Evolutionary conservation across 2,888 invertebrate genomes (phyloP).

Genomic region (Drosophila mimetica): DNA sequence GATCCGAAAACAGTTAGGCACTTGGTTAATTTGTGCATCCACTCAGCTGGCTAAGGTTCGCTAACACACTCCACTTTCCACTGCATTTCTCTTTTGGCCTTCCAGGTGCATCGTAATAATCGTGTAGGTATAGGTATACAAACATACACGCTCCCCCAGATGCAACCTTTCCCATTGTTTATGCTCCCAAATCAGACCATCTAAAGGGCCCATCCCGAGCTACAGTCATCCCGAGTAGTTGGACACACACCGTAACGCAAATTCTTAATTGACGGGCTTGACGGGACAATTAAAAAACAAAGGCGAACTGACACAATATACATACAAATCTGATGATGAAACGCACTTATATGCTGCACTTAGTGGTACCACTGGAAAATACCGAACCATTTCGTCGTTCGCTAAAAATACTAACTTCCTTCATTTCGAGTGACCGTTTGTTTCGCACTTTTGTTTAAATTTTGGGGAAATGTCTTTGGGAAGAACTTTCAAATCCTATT

Average conservation of each 20-base stretch:
- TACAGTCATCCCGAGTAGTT: slow-evolving; percentile 4
- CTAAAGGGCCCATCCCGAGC: slow-evolving; percentile 7
- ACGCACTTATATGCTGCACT: slow-evolving; percentile 40
- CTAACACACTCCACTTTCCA: slow-evolving; percentile 42
- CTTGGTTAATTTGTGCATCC: slow-evolving; percentile 1
- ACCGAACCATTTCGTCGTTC: background rate
- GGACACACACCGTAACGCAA: slow-evolving; percentile 43
- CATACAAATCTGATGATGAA: slow-evolving; percentile 46
- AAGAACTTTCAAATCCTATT: background rate
- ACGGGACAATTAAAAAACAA: slow-evolving; percentile 35
- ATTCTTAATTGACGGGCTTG: slow-evolving; percentile 16
- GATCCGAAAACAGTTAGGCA: slow-evolving; percentile 2
- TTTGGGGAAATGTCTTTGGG: background rate
- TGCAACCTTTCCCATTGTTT: slow-evolving; percentile 20
- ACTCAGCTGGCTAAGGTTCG: slow-evolving; percentile 30
- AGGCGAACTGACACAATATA: slow-evolving; percentile 39
- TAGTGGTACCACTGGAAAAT: slow-evolving; percentile 25
- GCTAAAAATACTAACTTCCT: background rate
- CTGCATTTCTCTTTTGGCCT: slow-evolving; percentile 48
- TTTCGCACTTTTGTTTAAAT: background rate
- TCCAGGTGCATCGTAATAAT: slow-evolving; percentile 49
- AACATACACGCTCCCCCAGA: slow-evolving; percentile 55
- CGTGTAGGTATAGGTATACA: slow-evolving; percentile 58
- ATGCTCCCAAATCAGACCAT: slow-evolving; percentile 2
- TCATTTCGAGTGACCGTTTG: background rate